Conservation (phyloP, 2,797 vertebrate genomes). For the Etheostoma nigrum region DNA sequence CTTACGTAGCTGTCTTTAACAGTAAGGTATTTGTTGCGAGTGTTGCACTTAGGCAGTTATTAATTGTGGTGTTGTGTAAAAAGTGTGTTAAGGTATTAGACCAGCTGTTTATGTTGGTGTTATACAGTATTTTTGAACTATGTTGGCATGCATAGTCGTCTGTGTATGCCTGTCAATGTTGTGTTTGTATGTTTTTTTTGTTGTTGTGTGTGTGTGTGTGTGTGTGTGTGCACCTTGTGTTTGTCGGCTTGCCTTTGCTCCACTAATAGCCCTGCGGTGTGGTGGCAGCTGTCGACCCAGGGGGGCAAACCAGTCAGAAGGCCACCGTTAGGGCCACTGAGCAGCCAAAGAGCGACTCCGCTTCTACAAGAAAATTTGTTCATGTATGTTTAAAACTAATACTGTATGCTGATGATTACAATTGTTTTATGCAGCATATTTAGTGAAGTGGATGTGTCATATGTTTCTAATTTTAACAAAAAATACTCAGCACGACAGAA, state of each 20-base stretch:
- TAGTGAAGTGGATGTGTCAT: not conserved
- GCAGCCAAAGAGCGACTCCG: constrained; percentile 6
- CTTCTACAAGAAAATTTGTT: not conserved
- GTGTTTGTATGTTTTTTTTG: not conserved
- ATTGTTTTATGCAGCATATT: not conserved
- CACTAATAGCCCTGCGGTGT: constrained; percentile 67
- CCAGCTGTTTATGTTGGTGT: constrained; percentile 24
- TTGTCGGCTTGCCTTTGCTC: constrained; percentile 68
- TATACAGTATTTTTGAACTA: not conserved
- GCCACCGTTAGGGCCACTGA: constrained; percentile 36
- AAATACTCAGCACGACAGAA: not conserved
- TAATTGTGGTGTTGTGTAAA: not conserved
- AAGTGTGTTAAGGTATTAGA: constrained; percentile 5
- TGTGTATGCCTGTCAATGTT: constrained; percentile 22
- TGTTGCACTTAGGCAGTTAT: not conserved
- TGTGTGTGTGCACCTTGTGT: constrained; percentile 51
- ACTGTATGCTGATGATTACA: not conserved
- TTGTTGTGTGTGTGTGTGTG: constrained; percentile 10
- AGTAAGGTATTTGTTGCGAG: not conserved
- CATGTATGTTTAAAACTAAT: too few relatives aligned
- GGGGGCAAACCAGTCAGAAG: constrained; percentile 66
- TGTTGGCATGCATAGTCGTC: not conserved
- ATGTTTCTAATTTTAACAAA: not conserved
- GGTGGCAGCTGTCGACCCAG: constrained; percentile 75
- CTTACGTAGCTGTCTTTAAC: constrained; percentile 1